A percentile compares a stretch with the other conserved stretches of the same genome.
Conservation (phyloP, 2,113 vertebrate species). For the Zonotrichia leucophrys region DNA sequence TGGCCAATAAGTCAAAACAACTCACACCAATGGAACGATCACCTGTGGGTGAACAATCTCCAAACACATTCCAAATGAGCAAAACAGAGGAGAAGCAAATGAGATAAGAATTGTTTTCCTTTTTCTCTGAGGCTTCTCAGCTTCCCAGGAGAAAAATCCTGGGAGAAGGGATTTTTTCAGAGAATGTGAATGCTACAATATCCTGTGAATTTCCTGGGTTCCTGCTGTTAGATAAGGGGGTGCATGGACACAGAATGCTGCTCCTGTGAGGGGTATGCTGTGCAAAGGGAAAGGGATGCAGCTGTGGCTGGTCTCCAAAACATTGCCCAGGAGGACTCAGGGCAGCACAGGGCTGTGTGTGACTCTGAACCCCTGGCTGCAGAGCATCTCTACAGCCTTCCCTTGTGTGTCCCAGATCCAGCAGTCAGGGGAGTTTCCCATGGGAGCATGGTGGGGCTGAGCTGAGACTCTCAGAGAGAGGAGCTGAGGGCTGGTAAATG, state of each 20-base stretch:
- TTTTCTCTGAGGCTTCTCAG: too few relatives aligned
- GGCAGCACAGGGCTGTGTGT: background rate
- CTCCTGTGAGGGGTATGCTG: background rate
- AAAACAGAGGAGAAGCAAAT: too few relatives aligned
- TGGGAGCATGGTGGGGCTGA: accelerated
- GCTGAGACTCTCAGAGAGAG: background rate
- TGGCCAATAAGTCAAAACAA: too few relatives aligned
- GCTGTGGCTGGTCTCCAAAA: background rate
- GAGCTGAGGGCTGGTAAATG: background rate
- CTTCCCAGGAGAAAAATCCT: too few relatives aligned
- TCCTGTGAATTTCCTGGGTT: background rate
- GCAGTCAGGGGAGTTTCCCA: background rate
- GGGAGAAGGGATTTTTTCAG: too few relatives aligned
- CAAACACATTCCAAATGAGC: too few relatives aligned
- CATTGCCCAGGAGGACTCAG: background rate
- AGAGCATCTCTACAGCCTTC: background rate
- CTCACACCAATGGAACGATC: too few relatives aligned
- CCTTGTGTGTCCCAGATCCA: background rate
- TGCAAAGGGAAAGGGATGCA: background rate
- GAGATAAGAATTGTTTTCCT: too few relatives aligned
- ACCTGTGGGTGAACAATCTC: too few relatives aligned
- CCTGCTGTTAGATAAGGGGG: accelerated
- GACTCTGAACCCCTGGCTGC: background rate
- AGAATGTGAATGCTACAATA: background rate
- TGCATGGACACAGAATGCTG: background rate